A percentile compares a stretch with the other conserved stretches of the same genome.
Evolutionary conservation across 2,113 vertebrate genomes (phyloP).

Genomic region (Corapipo altera): DNA sequence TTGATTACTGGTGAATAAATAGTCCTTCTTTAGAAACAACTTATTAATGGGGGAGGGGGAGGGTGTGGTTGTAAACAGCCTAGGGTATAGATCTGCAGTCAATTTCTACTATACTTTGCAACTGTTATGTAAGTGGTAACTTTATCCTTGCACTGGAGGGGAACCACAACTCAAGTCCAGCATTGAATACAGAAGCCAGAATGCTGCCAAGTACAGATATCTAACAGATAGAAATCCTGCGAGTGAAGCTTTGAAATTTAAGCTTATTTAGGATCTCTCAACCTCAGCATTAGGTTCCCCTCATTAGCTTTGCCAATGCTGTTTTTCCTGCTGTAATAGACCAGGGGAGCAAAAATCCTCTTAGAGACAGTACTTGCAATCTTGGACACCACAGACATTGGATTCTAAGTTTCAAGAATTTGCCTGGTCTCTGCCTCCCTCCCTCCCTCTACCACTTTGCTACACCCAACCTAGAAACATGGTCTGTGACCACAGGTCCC

Average conservation of each 20-base stretch:
- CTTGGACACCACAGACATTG: neutral
- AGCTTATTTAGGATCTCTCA: neutral
- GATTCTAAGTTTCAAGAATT: neutral
- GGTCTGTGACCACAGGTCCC: neutral
- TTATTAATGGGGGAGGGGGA: neutral
- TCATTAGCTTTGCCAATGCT: neutral
- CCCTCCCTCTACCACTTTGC: neutral
- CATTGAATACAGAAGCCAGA: neutral
- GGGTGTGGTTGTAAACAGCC: neutral
- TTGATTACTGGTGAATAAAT: neutral
- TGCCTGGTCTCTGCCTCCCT: neutral
- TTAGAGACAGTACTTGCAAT: too few relatives aligned
- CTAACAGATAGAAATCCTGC: neutral
- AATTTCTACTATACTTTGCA: neutral
- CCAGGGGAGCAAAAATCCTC: neutral
- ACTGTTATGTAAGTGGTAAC: neutral
- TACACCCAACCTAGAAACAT: neutral
- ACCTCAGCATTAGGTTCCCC: neutral
- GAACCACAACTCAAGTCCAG: neutral
- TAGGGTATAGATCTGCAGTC: neutral
- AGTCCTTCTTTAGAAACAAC: neutral
- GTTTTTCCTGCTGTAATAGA: neutral
- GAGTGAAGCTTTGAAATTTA: neutral
- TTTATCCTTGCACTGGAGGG: neutral
- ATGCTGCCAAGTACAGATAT: fast-evolving